Evolutionary conservation across 2,888 invertebrate species (phyloP).

Genomic region (Lasioglossum calceatum): DNA sequence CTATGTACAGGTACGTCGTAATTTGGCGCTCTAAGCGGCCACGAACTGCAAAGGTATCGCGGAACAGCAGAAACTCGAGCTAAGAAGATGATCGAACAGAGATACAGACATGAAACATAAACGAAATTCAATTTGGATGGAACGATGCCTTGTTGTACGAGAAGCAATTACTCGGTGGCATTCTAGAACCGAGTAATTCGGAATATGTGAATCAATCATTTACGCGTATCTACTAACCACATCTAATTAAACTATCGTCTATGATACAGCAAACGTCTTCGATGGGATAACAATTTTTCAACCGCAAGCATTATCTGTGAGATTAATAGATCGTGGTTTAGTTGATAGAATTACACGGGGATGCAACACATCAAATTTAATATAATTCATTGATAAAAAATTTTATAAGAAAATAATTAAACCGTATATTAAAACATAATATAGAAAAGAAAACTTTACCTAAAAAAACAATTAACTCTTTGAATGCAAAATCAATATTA

Average conservation of each 20-base stretch:
- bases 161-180: slow-evolving; percentile 18
- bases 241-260: neutral
- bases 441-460: neutral
- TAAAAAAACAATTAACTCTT: neutral
- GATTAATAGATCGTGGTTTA: no score
- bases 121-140: slow-evolving; percentile 42
- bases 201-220: neutral
- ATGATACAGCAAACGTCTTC: neutral
- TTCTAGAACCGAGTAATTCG: neutral
- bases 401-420: no score
- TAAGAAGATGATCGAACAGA: neutral
- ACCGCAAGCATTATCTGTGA: no score
- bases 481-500: neutral
- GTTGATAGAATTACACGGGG: no score
- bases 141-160: neutral
- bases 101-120: slow-evolving; percentile 15
- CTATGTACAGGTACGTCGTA: slow-evolving; percentile 30
- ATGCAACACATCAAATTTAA: no score
- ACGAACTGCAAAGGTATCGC: slow-evolving; percentile 19
- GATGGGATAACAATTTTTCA: neutral
- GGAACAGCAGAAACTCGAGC: neutral
- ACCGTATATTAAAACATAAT: neutral
- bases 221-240: neutral
- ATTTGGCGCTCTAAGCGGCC: slow-evolving; percentile 25
- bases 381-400: no score